Evolutionary conservation across 2,888 invertebrate genomes (phyloP), one percentile per base, ranked within the genome.

Genomic region (Drosophila ustulata): DNA sequence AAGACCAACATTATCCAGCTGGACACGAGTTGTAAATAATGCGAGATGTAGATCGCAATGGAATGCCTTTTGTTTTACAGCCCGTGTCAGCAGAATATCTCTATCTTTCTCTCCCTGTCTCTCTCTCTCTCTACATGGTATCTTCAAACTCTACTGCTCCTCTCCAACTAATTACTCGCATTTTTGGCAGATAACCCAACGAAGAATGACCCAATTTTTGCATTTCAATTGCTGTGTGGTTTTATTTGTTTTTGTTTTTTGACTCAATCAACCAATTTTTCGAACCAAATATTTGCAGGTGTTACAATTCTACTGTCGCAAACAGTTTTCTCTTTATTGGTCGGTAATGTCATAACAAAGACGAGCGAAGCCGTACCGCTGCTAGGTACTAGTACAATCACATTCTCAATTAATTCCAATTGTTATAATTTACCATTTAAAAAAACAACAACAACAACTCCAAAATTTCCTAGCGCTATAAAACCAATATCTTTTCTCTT

Each of bases 311-410:
- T 98, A 94, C 97, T 99, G 94, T 99, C 99, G 92, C 97, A 99
- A 95, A 98, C 98, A 94, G 98, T 99, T 94, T 99, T 99, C 95
- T 97, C 98, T 93, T 96, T 98, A 94, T 96, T 99, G 96, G 98
- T 99, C 94, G 98, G 98, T 93, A 98, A 99, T 95, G 97, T 98
- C 93, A 97, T 99, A 95, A 99, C 99, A 93, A 97, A 97, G 95
- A 98, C 99, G 93, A 99, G 99, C 93, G 99, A 99, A 94, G 98
- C 99, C 93, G 97, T 99, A 94, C 99, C 99, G 93, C 96, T 99
- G 93, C 97, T 99, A 97, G 99, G 99, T 98, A 93, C 80, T 88
- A 77, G 67, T 66, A 77, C 53, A 70, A 73, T 76, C 73, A 57
- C 50, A 53, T 43, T 52, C 32, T 62, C 52, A 63, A 61, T 8